Base-by-base conservation (phyloP, 2,888 invertebrate species). In the Nemurella pictetii region DNA sequence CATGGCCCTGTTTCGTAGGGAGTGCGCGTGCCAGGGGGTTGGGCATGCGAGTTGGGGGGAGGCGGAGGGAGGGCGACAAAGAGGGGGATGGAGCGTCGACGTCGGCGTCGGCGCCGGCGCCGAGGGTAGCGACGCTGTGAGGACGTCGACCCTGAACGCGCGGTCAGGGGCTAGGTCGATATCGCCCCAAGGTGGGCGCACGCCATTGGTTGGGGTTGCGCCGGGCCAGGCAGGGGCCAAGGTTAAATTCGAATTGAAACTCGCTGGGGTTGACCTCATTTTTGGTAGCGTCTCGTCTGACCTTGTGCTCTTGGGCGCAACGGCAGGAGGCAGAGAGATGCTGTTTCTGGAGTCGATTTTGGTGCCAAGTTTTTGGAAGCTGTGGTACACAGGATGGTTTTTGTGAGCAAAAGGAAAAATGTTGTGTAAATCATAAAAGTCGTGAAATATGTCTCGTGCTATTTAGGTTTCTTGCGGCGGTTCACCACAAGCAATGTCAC, bases 81-180 rank as follows among this genome's bases (percentile, higher is more conserved):
- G n/a, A n/a, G n/a, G n/a, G n/a, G n/a, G n/a, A n/a, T n/a, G n/a
- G n/a, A n/a, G 4, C 78, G 84, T 83, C 36, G 36, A 74, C 75
- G 85, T 75, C n/a, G 0, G 78, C 80, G 73, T 73, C 84, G 85
- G 82, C 84, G 85, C 85, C 84, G 86, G 80, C 85, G 78, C 85
- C 29, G 27, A 35, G 25, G 32, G 80, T 25, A 80, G 85, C 85
- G 85, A 78, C 86, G 84, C 83, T 84, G 85, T 83, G 86, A 87
- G 88, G 88, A 86, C 88, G 88, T 87, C 88, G 88, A 88, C 88
- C 87, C 87, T 83, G 83, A 29, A 30, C 35, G 77, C 81, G 32
- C 85, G 85, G 85, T 85, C 85, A 85, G 73, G 80, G 80, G 80
- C 73, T 32, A 29, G 82, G 78, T 83, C 85, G 85, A 85, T 85